A percentile compares a stretch with the other conserved stretches of the same genome.
These are phyloP conservation scores for Neolamprologus caudopunctatus DNA, from an alignment of 2,113 vertebrate species.

Conservation along the genomic window DNA sequence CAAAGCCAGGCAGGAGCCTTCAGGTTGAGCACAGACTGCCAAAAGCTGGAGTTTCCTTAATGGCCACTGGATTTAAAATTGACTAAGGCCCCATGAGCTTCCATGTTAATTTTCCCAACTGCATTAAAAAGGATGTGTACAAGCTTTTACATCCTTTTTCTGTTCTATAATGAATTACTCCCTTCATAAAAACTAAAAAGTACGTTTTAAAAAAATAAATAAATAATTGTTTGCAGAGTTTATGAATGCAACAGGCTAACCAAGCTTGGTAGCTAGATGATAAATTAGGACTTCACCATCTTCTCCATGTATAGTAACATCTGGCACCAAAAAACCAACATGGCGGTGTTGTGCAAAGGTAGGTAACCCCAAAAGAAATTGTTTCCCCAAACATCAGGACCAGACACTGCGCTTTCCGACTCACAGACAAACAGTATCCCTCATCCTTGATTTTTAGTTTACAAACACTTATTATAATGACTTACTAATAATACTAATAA, in stretches of 20 bases:
- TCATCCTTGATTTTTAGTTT: neutral
- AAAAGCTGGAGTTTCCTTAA: neutral
- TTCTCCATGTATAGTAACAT: neutral
- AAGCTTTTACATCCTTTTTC: neutral
- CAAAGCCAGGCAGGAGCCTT: neutral
- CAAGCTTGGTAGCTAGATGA: neutral
- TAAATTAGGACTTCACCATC: neutral
- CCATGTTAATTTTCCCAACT: neutral
- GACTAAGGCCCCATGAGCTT: neutral
- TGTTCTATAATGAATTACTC: neutral
- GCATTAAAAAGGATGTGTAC: neutral
- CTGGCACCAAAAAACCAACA: neutral
- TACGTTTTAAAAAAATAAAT: accelerated
- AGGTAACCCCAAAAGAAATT: neutral
- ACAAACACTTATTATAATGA: neutral
- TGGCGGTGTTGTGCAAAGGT: neutral
- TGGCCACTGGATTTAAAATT: neutral
- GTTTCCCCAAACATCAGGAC: neutral
- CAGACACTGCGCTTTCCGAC: accelerated
- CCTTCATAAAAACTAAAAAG: neutral
- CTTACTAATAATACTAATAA: neutral
- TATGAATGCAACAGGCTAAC: neutral
- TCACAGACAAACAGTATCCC: neutral
- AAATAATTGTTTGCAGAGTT: neutral
- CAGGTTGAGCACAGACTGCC: neutral